These are phyloP conservation scores for Atopsyche davidsoni DNA, from an alignment of 1,140 invertebrate species.

Conservation along the genomic window DNA sequence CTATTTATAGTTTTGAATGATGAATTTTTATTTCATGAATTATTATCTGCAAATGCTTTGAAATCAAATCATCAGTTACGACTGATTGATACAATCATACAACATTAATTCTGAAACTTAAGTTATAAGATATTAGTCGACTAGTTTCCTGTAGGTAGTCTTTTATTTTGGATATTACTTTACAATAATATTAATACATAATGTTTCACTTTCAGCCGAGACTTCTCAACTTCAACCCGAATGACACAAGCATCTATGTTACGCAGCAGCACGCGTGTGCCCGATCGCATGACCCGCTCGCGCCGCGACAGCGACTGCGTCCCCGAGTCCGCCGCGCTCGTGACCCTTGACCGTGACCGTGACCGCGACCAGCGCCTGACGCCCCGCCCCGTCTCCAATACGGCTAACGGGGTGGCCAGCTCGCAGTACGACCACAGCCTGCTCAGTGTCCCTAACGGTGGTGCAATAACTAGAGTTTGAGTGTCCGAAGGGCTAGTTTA, in stretches of 20 bases:
- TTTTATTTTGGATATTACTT: no score
- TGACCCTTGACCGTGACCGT: constrained; percentile 17
- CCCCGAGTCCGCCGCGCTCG: constrained; percentile 19
- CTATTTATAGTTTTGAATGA: no score
- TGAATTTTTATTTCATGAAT: no score
- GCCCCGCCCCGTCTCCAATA: not conserved
- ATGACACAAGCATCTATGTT: constrained; percentile 27
- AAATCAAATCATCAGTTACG: no score
- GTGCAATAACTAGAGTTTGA: constrained; percentile 29
- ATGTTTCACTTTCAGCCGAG: constrained; percentile 12
- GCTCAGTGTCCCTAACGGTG: constrained; percentile 22
- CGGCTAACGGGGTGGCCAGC: constrained; percentile 13
- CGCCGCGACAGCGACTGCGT: constrained; percentile 19
- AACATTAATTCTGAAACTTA: no score
- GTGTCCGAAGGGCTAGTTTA: constrained; percentile 26
- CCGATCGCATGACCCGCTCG: constrained; percentile 17
- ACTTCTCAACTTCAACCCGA: constrained; percentile 27
- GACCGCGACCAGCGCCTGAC: constrained; percentile 1
- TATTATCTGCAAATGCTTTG: no score
- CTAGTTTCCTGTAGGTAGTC: no score
- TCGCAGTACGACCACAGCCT: constrained; percentile 18
- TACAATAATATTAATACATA: no score
- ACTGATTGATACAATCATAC: no score
- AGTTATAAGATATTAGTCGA: no score
- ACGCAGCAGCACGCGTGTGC: constrained; percentile 20